Conservation (phyloP, 2,888 invertebrate species). For the Eilema griseolum region DNA sequence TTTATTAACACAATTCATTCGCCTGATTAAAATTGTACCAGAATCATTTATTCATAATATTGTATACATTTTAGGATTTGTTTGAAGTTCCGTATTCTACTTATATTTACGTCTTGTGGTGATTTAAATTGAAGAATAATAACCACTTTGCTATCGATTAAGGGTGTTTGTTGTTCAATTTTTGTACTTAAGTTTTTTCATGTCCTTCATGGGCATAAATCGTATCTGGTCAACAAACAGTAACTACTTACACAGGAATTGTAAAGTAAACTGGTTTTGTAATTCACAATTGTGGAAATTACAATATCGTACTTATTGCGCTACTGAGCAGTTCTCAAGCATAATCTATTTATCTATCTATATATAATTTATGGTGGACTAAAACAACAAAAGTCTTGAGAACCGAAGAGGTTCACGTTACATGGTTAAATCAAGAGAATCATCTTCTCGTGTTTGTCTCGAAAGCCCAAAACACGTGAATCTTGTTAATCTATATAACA, state of each 20-base stretch:
- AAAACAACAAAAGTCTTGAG: neutral
- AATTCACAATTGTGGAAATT: neutral
- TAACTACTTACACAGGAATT: neutral
- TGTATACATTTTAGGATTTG: slow-evolving; percentile 1
- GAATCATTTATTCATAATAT: slow-evolving; percentile 11
- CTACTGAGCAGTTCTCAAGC: neutral
- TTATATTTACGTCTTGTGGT: neutral
- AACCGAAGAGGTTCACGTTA: neutral
- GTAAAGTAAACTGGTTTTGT: neutral
- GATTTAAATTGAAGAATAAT: neutral
- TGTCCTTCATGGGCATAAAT: neutral
- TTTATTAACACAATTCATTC: slow-evolving; percentile 69
- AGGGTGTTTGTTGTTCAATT: neutral
- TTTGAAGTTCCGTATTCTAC: neutral
- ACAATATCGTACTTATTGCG: neutral
- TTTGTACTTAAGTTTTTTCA: neutral
- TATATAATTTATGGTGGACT: neutral
- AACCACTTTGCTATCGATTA: neutral
- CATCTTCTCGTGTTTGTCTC: neutral
- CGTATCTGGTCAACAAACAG: neutral
- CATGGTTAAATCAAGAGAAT: neutral
- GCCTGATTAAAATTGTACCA: slow-evolving; percentile 62
- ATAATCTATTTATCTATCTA: no score
- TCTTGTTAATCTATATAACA: neutral
- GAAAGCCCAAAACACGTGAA: neutral